Percentiles rank a stretch among this genome's conserved stretches.
Evolutionary conservation across 2,113 vertebrate genomes (phyloP).

Genomic region (Naja naja): DNA sequence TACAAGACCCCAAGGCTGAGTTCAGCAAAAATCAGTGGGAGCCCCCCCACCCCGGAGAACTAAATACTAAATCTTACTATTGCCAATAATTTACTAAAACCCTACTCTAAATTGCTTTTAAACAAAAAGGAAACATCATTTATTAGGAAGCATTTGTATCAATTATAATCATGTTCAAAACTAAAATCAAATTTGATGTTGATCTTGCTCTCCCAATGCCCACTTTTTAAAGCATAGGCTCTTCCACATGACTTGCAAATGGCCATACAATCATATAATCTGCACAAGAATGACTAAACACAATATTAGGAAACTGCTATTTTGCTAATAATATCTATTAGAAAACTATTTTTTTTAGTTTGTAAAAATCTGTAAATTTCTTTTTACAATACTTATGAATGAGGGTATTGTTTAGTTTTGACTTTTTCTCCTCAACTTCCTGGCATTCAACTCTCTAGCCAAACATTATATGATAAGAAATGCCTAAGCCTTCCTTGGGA

Average conservation of each 20-base stretch:
- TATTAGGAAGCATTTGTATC: neutral
- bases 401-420: neutral
- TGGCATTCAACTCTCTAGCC: neutral
- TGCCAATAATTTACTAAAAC: neutral
- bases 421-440: neutral
- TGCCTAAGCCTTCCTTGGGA: neutral
- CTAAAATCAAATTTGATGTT: neutral
- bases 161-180: neutral
- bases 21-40: neutral
- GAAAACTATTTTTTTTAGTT: neutral
- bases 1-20: neutral
- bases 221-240: neutral
- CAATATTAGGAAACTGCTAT: neutral
- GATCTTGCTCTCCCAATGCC: neutral
- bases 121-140: neutral
- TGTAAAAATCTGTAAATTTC: neutral
- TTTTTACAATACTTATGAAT: neutral
- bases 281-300: neutral
- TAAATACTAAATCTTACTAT: neutral
- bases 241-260: neutral
- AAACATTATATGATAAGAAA: neutral
- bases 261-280: neutral
- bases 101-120: neutral
- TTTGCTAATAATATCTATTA: neutral
- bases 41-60: fast-evolving